Evolutionary conservation across 2,888 invertebrate species (phyloP), one percentile per base, ranked within the genome.

Genomic region (Notodromas monacha): DNA sequence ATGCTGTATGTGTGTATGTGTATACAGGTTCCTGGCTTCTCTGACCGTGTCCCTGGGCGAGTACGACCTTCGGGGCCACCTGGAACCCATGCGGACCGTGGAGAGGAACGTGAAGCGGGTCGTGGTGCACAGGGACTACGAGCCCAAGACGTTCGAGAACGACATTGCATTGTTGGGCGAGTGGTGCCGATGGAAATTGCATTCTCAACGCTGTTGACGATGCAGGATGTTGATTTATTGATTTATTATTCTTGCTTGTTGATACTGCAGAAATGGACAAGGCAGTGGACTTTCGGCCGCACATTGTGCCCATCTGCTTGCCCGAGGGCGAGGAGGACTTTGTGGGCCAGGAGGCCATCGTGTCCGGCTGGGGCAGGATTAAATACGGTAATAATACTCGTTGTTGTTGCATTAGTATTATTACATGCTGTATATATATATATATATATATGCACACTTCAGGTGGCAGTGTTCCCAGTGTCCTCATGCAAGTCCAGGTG

Each of bases 271-370:
- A 81, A 44, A 47, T 84, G 36, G 79, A 79, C 36, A 59, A 66
- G 4, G 64, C 77, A 0, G 60, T 81, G 5, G 61, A 65, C 37
- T 77, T 68, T 43, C 74, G 76, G 43, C 61, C 66, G 14, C 77
- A 79, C 48, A 74, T 81, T 37, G 76, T 79, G 26, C 81, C 81
- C 14, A 76, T 81, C 47, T 84, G 81, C 50, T 63, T 84, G 61
- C 56, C 61, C 2, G 65, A 68, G 27, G 34, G 38, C 4, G 43
- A 45, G 2, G 62, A 65, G 2, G 74, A 76, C 43, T 76, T 68
- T 48, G 73, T 70, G 0, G 76, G 76, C 1, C 58, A 68, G 34
- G 65, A 72, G 58, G 81, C 76, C 0, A 72, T 70, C 0, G 79
- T 81, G 3, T 76, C 77, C 0, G 81, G 81, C 2, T 81, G 79